Conservation (phyloP, 2,113 vertebrate species). For the Phodopus roborovskii region DNA sequence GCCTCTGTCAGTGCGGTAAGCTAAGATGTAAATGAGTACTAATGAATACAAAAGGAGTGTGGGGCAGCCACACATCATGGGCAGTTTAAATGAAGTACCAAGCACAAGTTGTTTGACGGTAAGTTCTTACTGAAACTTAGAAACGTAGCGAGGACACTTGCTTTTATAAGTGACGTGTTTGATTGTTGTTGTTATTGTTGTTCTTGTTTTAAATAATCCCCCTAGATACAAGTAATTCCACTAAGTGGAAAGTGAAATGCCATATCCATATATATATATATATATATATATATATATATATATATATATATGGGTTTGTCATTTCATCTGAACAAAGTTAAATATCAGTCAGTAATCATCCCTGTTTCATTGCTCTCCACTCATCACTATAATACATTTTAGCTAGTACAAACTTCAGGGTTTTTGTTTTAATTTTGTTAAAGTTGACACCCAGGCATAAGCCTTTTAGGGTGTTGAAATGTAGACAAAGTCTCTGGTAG, state of each 20-base stretch:
- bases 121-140: conserved; percentile 20
- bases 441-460: conserved; percentile 4
- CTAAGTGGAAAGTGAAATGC: conserved; percentile 55
- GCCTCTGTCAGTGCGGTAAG: background rate
- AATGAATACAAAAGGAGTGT: background rate
- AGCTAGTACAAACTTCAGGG: background rate
- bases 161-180: conserved; percentile 28
- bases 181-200: background rate
- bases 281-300: background rate
- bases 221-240: conserved; percentile 6
- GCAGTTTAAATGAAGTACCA: conserved; percentile 41
- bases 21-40: background rate
- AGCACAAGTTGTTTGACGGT: conserved; percentile 1
- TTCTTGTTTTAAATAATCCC: conserved; percentile 1
- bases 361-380: background rate
- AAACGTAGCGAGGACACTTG: background rate
- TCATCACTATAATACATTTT: conserved; percentile 37
- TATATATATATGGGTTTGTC: conserved; percentile 12
- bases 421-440: background rate
- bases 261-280: background rate
- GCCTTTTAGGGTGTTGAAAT: conserved; percentile 43
- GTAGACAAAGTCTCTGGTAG: background rate
- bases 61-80: background rate
- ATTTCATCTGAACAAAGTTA: conserved; percentile 10
- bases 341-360: conserved; percentile 6